Base-by-base conservation (phyloP, 2,888 invertebrate genomes). In the Cantharis flavilabris region DNA sequence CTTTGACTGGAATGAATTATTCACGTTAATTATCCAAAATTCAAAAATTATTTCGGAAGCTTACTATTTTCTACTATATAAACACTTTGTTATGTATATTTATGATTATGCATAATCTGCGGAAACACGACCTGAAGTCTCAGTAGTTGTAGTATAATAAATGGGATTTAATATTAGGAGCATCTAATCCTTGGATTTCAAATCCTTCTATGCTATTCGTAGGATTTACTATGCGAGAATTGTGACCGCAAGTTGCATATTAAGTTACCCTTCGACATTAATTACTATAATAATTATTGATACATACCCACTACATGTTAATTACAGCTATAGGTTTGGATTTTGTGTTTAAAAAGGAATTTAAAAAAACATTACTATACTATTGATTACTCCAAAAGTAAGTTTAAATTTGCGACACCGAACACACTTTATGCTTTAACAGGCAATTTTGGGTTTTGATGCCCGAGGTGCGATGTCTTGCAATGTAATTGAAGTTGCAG, bases 121-220 rank as follows among this genome's bases (percentile, higher is more conserved):
- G 64, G 75, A 75, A 75, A 75, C 75, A 71, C 71, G 71, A 70
- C 64, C 71, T 75, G 71, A 75, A 75, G 71, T 65, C 75, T 75
- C 70, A 75, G 70, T 70, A 71, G 75, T 75, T 75, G 71, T 14
- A 64, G 75, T 75, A 75, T 75, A 75, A 75, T 75, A 75, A 75
- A 75, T 75, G 75, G 75, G 70, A 75, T 70, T 75, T 75, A 75
- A 75, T 75, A 75, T 75, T 75, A 75, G 71, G 75, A 70, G 71
- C 70, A 75, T 75, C 75, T 75, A 75, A 75, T 75, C 75, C 75
- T 65, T 70, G 75, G 71, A 75, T 75, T 65, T 71, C 11, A 75
- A 75, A 75, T 75, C 75, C 75, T 75, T 75, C 73, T 64, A 18
- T 71, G 70, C 65, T 75, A 71, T 67, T 75, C 65, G 75, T 65